Percentiles rank a stretch among this genome's conserved stretches.
Conservation (phyloP, 2,113 vertebrate genomes). For the Archocentrus centrarchus region DNA sequence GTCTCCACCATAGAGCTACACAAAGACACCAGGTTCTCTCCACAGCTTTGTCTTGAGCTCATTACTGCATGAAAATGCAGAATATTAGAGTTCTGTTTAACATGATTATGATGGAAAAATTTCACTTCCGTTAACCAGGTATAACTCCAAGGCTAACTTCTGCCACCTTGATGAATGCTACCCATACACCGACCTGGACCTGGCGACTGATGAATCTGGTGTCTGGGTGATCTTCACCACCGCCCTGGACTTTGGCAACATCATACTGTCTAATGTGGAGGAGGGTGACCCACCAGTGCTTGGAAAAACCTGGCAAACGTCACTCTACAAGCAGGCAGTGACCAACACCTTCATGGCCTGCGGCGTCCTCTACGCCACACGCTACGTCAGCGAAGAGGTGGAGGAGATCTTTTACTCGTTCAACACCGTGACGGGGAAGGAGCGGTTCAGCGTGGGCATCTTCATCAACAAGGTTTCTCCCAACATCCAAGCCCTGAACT, state of each 20-base stretch:
- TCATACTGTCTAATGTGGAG: conserved; percentile 72
- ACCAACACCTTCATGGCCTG: conserved; percentile 80
- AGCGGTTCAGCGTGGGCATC: conserved; percentile 70
- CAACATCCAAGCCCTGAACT: conserved; percentile 78
- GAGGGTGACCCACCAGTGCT: conserved; percentile 4
- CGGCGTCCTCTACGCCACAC: conserved; percentile 78
- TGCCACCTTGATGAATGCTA: conserved; percentile 69
- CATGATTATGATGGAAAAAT: background rate
- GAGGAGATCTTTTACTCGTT: conserved; percentile 82
- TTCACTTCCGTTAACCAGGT: conserved; percentile 27
- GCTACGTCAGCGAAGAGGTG: conserved; percentile 44
- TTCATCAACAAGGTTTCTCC: conserved; percentile 71
- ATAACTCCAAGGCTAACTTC: conserved; percentile 77
- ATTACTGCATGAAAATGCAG: background rate
- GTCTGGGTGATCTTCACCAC: conserved; percentile 78
- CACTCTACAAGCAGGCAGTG: conserved; percentile 71
- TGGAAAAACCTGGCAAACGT: conserved; percentile 69
- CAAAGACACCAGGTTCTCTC: conserved; percentile 56
- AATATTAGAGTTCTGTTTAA: too few relatives aligned
- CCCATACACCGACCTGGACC: conserved; percentile 75
- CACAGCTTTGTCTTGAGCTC: background rate
- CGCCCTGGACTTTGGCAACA: conserved; percentile 68
- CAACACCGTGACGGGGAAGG: conserved; percentile 67
- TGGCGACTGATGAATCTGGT: conserved; percentile 77
- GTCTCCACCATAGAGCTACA: conserved; percentile 62